phyloP scores from a whole-genome alignment of 1,140 invertebrate genomes.

The Eurosta solidaginis region DNA sequence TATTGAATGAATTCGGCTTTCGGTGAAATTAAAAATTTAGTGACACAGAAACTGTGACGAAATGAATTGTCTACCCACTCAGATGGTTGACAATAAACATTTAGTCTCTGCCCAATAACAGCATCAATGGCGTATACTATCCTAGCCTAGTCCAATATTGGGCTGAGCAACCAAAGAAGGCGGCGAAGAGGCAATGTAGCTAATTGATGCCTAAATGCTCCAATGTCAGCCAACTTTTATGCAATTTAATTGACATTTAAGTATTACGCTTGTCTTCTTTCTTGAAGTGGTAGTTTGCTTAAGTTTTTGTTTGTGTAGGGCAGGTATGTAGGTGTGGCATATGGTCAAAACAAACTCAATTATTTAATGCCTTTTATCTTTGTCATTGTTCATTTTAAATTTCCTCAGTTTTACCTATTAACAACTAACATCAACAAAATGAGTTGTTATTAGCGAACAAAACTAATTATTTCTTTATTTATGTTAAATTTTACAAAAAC shows the following conservation, averaged over 20 bases:
- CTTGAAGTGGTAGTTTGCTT: neutral
- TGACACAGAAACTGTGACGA: neutral
- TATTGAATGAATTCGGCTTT: neutral
- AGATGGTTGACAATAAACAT: neutral
- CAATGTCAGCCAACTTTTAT: conserved; percentile 2
- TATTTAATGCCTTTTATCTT: too few relatives aligned
- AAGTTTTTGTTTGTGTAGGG: neutral
- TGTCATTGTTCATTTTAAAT: too few relatives aligned
- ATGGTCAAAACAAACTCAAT: too few relatives aligned
- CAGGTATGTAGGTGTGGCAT: too few relatives aligned
- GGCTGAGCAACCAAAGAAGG: neutral
- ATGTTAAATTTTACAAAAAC: too few relatives aligned
- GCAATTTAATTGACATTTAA: conserved; percentile 18
- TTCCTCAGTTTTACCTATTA: too few relatives aligned
- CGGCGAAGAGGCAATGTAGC: neutral
- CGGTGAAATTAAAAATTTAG: neutral
- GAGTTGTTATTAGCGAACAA: too few relatives aligned
- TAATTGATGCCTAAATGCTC: conserved; percentile 6
- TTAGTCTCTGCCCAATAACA: too few relatives aligned
- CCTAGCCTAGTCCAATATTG: neutral
- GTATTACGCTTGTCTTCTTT: neutral
- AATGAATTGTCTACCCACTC: neutral
- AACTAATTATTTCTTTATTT: too few relatives aligned
- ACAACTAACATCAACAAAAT: too few relatives aligned
- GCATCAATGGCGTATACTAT: neutral